Evolutionary conservation across 2,797 vertebrate species (phyloP), one percentile per base, ranked within the genome.

Genomic region (Propithecus perrieri): DNA sequence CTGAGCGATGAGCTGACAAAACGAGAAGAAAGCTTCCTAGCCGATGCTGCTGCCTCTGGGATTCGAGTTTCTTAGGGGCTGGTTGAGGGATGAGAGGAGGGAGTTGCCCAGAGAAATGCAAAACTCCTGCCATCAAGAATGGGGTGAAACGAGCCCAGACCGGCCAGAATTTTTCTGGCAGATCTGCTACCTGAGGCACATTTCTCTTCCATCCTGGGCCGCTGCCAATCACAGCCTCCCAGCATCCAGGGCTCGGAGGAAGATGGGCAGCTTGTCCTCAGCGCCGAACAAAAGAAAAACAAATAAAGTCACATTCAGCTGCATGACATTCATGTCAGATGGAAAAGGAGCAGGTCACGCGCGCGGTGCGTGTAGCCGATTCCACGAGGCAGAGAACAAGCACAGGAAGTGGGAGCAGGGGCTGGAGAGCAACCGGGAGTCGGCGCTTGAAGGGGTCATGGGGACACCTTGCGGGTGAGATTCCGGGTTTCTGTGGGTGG

Each of bases 81-180:
- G 14, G 69, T 41, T 1, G 3, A 85, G 84, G 95, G 89, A 90
- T 38, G 9, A 50, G 87, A 80, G 28, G 53, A 72, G 28, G 84
- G 84, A 72, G 96, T 72, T n/a, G 89, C 94, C 90, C 88, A 94
- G 88, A 94, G 94, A 97, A 91, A 96, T 63, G 50, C 20, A 46
- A 85, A 97, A 59, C n/a, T 95, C 85, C 83, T 88, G 96, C 95
- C 95, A 81, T 63, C 91, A 33, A 91, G 97, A 93, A 88, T 17
- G 46, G 88, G 78, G 92, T 80, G 91, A 92, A 72, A 86, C 38
- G 87, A 97, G 93, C 94, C 89, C 89, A 61, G 46, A 57, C 79
- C 50, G 79, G 96, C 89, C 91, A 94, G 91, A 94, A 97, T 97
- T 95, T 93, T 96, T 96, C 96, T 97, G 95, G 97, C 97, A 97